These are phyloP conservation scores for Polymixis flavicincta DNA, from an alignment of 2,888 invertebrate genomes.

Conservation along the genomic window DNA sequence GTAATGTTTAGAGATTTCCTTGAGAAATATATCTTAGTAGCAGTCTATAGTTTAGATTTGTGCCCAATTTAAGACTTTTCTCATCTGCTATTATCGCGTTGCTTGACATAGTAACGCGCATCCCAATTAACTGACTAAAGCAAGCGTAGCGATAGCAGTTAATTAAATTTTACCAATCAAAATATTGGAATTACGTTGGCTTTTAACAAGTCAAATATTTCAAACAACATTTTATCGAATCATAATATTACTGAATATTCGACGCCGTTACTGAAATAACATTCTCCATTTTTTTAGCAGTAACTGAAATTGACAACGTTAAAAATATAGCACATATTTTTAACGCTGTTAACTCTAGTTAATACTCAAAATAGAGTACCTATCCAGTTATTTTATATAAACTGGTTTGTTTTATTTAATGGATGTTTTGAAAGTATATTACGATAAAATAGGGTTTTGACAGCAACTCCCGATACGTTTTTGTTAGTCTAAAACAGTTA, in stretches of 20 bases:
- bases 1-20: too few species aligned
- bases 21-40: background rate
- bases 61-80: background rate
- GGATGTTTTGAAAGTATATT: too few species aligned
- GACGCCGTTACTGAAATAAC: background rate
- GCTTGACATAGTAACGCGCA: background rate
- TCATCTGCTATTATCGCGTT: background rate
- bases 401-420: too few species aligned
- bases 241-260: conserved; percentile 9
- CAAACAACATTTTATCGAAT: conserved; percentile 23
- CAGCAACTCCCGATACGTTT: too few species aligned
- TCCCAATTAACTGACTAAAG: conserved; percentile 34
- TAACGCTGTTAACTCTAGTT: background rate
- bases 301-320: too few species aligned
- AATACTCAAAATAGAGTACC: background rate
- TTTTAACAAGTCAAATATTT: conserved; percentile 12
- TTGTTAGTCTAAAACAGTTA: too few species aligned
- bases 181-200: conserved; percentile 12
- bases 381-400: background rate
- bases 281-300: background rate
- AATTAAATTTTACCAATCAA: conserved; percentile 31
- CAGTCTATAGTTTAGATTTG: background rate
- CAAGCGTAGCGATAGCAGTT: conserved; percentile 12
- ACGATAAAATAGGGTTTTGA: too few species aligned
- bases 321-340: background rate